These are phyloP conservation scores for Megamerina dolium DNA, from an alignment of 2,888 invertebrate species.

Conservation along the genomic window DNA sequence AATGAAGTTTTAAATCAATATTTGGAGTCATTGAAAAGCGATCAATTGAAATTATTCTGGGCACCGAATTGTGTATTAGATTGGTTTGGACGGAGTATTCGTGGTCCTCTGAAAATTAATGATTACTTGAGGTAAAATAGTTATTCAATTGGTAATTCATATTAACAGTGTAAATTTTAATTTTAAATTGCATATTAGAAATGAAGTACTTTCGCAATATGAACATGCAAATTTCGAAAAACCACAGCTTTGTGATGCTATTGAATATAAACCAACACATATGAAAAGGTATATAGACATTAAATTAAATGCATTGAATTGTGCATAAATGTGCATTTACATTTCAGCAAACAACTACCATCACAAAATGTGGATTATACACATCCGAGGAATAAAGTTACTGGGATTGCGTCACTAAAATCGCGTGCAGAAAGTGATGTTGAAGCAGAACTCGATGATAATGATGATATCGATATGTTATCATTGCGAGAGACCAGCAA, in stretches of 20 bases:
- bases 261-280: constrained; percentile 32
- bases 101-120: constrained; percentile 30
- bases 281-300: constrained; percentile 37
- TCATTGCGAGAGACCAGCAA: constrained; percentile 17
- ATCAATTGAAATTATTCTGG: constrained; percentile 27
- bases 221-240: constrained; percentile 29
- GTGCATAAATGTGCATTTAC: too few relatives aligned
- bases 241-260: constrained; percentile 26
- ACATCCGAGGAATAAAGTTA: constrained; percentile 23
- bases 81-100: constrained; percentile 38
- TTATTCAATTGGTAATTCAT: not conserved
- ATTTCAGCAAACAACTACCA: constrained; percentile 24
- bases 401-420: constrained; percentile 21
- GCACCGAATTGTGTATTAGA: constrained; percentile 35
- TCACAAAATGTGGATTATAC: constrained; percentile 20
- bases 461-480: constrained; percentile 15
- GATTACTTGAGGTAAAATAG: constrained; percentile 31
- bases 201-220: constrained; percentile 32
- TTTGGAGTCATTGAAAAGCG: constrained; percentile 27
- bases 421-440: constrained; percentile 26
- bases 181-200: constrained; percentile 25
- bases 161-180: not conserved
- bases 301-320: too few relatives aligned
- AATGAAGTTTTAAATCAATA: constrained; percentile 24
- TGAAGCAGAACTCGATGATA: constrained; percentile 17